Percentiles rank a stretch among this genome's conserved stretches.
Conservation (phyloP, 2,888 invertebrate genomes). For the Mesorhabditis sp. region DNA sequence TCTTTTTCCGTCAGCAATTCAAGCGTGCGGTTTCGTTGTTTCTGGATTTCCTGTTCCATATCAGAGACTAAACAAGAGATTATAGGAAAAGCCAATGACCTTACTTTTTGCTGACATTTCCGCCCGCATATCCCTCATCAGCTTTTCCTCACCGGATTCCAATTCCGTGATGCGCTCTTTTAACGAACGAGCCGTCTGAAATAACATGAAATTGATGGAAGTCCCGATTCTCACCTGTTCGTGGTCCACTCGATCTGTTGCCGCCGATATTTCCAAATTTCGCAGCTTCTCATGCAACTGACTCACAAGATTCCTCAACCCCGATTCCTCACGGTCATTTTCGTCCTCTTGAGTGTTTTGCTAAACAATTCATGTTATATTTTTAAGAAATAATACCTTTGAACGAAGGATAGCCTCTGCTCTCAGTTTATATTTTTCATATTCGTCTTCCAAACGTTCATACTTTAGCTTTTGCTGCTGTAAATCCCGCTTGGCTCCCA, state of each 20-base stretch:
- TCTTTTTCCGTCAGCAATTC: slow-evolving; percentile 48
- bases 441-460: slow-evolving; percentile 63
- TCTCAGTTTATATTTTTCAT: slow-evolving; percentile 68
- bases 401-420: slow-evolving; percentile 59
- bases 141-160: slow-evolving; percentile 35
- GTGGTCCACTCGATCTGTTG: slow-evolving; percentile 30
- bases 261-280: slow-evolving; percentile 34
- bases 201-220: slow-evolving; percentile 4
- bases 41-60: slow-evolving; percentile 63
- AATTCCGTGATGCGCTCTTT: slow-evolving; percentile 40
- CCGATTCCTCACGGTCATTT: slow-evolving; percentile 16
- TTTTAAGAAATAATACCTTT: slow-evolving; percentile 10
- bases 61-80: slow-evolving; percentile 33
- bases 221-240: slow-evolving; percentile 25
- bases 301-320: slow-evolving; percentile 24
- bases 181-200: slow-evolving; percentile 32
- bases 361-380: slow-evolving; percentile 4
- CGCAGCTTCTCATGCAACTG: slow-evolving; percentile 43
- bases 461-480: slow-evolving; percentile 10
- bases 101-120: slow-evolving; percentile 34
- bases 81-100: neutral
- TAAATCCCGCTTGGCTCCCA: slow-evolving; percentile 10
- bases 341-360: neutral
- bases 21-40: slow-evolving; percentile 79
- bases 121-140: slow-evolving; percentile 17